Evolutionary conservation across 1,140 invertebrate species (phyloP).

Genomic region (Nasonia giraulti): DNA sequence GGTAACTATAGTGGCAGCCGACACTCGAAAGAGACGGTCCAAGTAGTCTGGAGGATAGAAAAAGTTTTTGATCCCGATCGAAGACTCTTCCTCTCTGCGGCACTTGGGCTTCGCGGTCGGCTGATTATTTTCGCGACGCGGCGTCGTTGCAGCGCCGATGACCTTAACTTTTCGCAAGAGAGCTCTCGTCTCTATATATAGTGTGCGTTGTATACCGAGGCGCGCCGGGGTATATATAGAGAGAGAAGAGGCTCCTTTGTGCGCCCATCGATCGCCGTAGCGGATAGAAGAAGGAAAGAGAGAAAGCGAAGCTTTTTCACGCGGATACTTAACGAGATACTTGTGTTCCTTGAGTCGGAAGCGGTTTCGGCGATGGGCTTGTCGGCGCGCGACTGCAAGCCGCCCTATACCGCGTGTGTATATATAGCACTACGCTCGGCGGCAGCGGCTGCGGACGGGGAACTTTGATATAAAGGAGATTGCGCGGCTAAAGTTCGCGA

Average conservation of each 20-base stretch:
- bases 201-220: neutral
- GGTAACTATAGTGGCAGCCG: neutral
- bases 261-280: neutral
- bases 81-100: neutral
- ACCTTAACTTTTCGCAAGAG: conserved; percentile 15
- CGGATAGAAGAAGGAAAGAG: neutral
- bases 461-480: conserved; percentile 41
- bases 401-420: neutral
- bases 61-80: conserved; percentile 44
- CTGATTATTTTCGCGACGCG: conserved; percentile 29
- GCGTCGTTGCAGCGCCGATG: neutral
- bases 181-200: neutral
- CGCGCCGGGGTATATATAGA: neutral
- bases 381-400: neutral
- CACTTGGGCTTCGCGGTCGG: conserved; percentile 10
- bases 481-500: conserved; percentile 3
- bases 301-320: neutral
- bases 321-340: conserved; percentile 40
- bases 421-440: neutral
- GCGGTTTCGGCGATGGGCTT: conserved; percentile 32
- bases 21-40: neutral
- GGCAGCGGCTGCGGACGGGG: neutral
- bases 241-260: neutral
- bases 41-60: conserved; percentile 3
- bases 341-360: conserved; percentile 39